phyloP scores from a whole-genome alignment of 2,888 invertebrate species.

The Synanthedon vespiformis region DNA sequence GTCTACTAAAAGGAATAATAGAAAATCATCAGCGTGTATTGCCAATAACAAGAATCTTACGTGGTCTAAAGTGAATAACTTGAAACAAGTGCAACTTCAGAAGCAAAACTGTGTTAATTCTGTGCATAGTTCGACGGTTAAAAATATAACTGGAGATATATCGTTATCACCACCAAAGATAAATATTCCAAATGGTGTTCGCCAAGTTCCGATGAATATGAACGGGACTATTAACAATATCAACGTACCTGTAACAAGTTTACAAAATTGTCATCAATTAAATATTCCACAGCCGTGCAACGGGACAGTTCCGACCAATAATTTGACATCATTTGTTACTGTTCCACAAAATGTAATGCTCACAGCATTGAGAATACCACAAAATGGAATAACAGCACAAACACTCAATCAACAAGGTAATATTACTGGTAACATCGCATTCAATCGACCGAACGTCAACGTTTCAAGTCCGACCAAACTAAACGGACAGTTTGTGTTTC shows the following conservation, averaged over 20 bases:
- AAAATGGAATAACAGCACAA: slow-evolving; percentile 51
- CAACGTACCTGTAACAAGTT: slow-evolving; percentile 49
- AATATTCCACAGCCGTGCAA: slow-evolving; percentile 54
- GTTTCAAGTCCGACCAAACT: slow-evolving; percentile 60
- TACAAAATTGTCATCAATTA: slow-evolving; percentile 56
- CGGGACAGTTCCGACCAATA: slow-evolving; percentile 47
- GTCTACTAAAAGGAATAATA: slow-evolving; percentile 45
- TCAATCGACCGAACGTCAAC: slow-evolving; percentile 49
- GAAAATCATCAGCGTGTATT: slow-evolving; percentile 59
- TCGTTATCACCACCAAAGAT: slow-evolving; percentile 51
- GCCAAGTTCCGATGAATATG: slow-evolving; percentile 50
- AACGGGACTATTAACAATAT: slow-evolving; percentile 46
- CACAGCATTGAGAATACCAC: slow-evolving; percentile 70
- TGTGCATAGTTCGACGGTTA: slow-evolving; percentile 19
- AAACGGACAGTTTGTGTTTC: slow-evolving; percentile 70
- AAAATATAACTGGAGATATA: slow-evolving; percentile 28
- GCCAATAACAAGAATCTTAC: slow-evolving; percentile 61
- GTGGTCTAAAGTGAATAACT: slow-evolving; percentile 62
- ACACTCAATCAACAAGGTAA: slow-evolving; percentile 46
- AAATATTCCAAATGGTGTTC: slow-evolving; percentile 51
- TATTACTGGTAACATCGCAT: slow-evolving; percentile 27
- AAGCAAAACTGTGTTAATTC: slow-evolving; percentile 53
- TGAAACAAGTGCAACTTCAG: slow-evolving; percentile 56
- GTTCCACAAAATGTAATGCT: slow-evolving; percentile 69
- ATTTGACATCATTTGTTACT: slow-evolving; percentile 56